Evolutionary conservation across 2,113 vertebrate genomes (phyloP), one percentile per base, ranked within the genome.

Genomic region (Mustela nigripes): DNA sequence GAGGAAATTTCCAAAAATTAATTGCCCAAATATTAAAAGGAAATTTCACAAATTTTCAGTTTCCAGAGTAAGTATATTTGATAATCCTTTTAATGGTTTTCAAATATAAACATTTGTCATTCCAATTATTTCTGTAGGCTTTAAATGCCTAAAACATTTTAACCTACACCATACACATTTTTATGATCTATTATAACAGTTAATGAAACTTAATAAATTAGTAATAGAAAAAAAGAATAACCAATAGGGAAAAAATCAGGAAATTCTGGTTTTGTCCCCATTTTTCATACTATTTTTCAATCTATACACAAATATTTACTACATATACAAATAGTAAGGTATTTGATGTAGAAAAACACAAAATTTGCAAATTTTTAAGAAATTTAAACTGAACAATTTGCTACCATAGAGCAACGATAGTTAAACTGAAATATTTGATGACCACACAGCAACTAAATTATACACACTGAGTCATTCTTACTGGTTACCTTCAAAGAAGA

Each of bases 401-500:
- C 21, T 69, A 83, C 33, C 42, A 74, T 87, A 50, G 86, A 90
- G 21, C 62, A 97, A 74, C 3, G 45, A 39, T 86, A 76, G 91
- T 63, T 48, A 94, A 93, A 96, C 8, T 60, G 31, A 92, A 92
- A 74, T 87, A 96, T 36, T 82, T 67, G 42, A 85, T 78, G 11
- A 92, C 58, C 81, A 87, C 53, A 79, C 4, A 33, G 39, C 73
- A 94, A 93, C 22, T 76, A 82, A 93, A 91, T 84, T 74, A 48
- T 9, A 56, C 53, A 93, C 3, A 24, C 0, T 95, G 84, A 96
- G 36, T 96, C 89, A 91, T 58, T 94, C 10, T 86, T 83, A 45
- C 82, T 95, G n/a, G 10, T 73, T 92, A 56, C 26, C 95, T 24
- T 91, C 78, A 86, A 58, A 76, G 26, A 94, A 91, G 24, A 95